A percentile compares a stretch with the other conserved stretches of the same genome.
Evolutionary conservation across 2,888 invertebrate species (phyloP).

Genomic region (Cerastoderma edule): DNA sequence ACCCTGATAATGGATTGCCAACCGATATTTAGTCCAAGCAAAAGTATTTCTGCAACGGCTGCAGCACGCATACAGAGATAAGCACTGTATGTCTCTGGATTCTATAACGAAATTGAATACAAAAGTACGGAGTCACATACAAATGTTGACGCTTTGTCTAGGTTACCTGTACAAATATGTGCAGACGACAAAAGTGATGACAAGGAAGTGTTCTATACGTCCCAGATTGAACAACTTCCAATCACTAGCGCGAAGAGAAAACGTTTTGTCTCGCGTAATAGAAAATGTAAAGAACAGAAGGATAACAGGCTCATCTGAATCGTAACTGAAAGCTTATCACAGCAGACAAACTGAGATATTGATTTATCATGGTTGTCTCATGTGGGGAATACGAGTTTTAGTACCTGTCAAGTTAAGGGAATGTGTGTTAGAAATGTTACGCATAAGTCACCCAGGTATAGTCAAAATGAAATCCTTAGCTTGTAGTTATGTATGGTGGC

Average conservation of each 20-base stretch:
- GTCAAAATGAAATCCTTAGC: slow-evolving; percentile 71
- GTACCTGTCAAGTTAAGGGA: slow-evolving; percentile 41
- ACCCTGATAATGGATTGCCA: slow-evolving; percentile 68
- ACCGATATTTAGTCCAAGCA: slow-evolving; percentile 71
- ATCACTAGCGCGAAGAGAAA: slow-evolving; percentile 47
- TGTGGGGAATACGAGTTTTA: slow-evolving; percentile 55
- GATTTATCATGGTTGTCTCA: slow-evolving; percentile 42
- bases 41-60: slow-evolving; percentile 67
- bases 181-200: too few relatives aligned
- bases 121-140: slow-evolving; percentile 68
- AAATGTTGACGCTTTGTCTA: slow-evolving; percentile 77
- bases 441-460: slow-evolving; percentile 71
- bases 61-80: slow-evolving; percentile 73
- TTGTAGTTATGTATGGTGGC: slow-evolving; percentile 74
- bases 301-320: too few relatives aligned
- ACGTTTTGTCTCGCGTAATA: slow-evolving; percentile 36
- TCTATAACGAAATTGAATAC: slow-evolving; percentile 78
- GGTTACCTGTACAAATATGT: slow-evolving; percentile 62
- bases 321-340: slow-evolving; percentile 34
- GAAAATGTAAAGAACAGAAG: slow-evolving; percentile 28
- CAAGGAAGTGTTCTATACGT: slow-evolving; percentile 33
- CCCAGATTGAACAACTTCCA: slow-evolving; percentile 43
- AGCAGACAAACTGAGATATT: slow-evolving; percentile 30
- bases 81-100: slow-evolving; percentile 74
- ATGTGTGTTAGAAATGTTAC: slow-evolving; percentile 59